Percentiles rank a stretch among this genome's conserved stretches.
Evolutionary conservation across 2,888 invertebrate genomes (phyloP).

Genomic region (Anaspis maculata): DNA sequence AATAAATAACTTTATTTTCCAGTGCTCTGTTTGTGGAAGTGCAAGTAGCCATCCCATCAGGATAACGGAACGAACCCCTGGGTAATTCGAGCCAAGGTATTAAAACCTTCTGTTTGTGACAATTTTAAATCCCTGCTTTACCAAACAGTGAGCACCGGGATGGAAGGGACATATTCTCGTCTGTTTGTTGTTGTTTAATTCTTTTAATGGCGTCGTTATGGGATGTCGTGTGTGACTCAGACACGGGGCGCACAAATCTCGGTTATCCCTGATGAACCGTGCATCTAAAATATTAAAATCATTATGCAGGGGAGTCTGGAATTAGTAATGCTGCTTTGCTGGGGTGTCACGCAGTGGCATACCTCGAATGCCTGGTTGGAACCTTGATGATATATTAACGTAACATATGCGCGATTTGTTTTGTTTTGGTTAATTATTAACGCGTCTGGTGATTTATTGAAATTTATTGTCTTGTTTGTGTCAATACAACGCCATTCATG

Average conservation of each 20-base stretch:
- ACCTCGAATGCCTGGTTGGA: slow-evolving; percentile 8
- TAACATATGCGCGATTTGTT: slow-evolving; percentile 29
- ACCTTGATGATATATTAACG: slow-evolving; percentile 12
- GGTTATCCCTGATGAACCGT: slow-evolving; percentile 13
- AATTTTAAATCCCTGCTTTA: too few species aligned
- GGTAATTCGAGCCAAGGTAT: too few species aligned
- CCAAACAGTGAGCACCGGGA: too few species aligned
- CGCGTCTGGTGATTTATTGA: slow-evolving; percentile 12
- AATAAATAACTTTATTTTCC: too few species aligned
- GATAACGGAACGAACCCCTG: too few species aligned
- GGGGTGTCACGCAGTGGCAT: slow-evolving; percentile 11
- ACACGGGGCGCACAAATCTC: slow-evolving; percentile 11
- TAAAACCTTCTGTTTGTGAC: too few species aligned
- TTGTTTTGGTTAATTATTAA: slow-evolving; percentile 27
- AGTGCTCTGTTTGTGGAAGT: too few species aligned
- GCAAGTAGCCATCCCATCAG: too few species aligned
- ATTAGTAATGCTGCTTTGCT: slow-evolving; percentile 14
- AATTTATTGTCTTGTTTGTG: slow-evolving; percentile 9
- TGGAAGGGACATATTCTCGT: too few species aligned
- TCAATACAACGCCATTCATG: neutral
- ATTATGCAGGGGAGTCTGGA: slow-evolving; percentile 10
- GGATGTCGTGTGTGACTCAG: slow-evolving; percentile 12
- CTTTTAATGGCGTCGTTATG: slow-evolving; percentile 5
- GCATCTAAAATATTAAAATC: slow-evolving; percentile 15
- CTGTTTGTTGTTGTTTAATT: too few species aligned